These are phyloP conservation scores for Hesperophylax magnus DNA, from an alignment of 1,140 invertebrate species.

Conservation along the genomic window DNA sequence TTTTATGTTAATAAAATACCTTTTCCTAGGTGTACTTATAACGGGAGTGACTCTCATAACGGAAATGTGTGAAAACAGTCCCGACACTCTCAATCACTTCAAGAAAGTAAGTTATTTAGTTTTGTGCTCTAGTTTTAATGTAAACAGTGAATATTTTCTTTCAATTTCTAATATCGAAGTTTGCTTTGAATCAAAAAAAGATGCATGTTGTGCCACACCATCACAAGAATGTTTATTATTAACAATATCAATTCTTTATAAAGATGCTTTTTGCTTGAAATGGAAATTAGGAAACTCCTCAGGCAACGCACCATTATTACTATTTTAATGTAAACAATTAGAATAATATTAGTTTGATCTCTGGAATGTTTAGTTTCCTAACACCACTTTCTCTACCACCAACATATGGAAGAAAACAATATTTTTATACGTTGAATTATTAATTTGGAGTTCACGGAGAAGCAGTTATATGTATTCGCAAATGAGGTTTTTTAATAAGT, in stretches of 20 bases:
- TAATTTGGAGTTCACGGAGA: too few relatives aligned
- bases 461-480: too few relatives aligned
- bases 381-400: too few relatives aligned
- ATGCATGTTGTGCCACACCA: conserved; percentile 23
- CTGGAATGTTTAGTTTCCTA: neutral
- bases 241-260: conserved; percentile 13
- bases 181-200: conserved; percentile 22
- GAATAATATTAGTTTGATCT: conserved; percentile 4
- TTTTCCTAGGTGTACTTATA: conserved; percentile 89
- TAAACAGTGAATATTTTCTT: conserved; percentile 12
- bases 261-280: conserved; percentile 31
- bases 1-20: neutral
- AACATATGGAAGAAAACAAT: too few relatives aligned
- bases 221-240: conserved; percentile 36
- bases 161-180: conserved; percentile 1
- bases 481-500: too few relatives aligned
- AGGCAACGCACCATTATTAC: neutral
- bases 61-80: conserved; percentile 98
- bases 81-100: conserved; percentile 97
- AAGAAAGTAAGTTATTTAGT: conserved; percentile 86
- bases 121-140: neutral
- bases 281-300: conserved; percentile 16
- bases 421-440: too few relatives aligned
- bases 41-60: conserved; percentile 98
- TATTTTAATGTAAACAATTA: neutral